Conservation (phyloP, 2,888 invertebrate species). For the Eupithecia subumbrata region DNA sequence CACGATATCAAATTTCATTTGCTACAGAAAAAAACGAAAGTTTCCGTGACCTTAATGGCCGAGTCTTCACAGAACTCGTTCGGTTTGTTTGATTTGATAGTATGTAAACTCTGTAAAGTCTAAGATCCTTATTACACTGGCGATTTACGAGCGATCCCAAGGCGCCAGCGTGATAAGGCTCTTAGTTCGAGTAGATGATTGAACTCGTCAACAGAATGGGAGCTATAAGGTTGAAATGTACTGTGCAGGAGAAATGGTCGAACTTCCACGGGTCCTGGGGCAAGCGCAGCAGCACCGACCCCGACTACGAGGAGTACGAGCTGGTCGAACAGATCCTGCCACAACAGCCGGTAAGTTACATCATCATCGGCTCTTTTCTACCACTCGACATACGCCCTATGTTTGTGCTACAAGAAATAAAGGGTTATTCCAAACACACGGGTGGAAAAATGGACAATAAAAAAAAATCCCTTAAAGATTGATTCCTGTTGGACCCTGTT, state of each 20-base stretch:
- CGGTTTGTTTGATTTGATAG: too few relatives aligned
- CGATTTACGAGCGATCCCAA: too few relatives aligned
- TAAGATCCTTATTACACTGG: background rate
- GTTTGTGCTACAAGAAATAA: background rate
- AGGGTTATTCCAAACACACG: too few relatives aligned
- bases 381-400: background rate
- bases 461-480: too few relatives aligned
- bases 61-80: too few relatives aligned
- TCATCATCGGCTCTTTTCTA: background rate
- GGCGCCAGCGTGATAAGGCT: too few relatives aligned
- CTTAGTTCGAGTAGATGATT: too few relatives aligned
- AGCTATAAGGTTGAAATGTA: background rate
- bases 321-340: constrained; percentile 67
- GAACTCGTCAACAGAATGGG: background rate
- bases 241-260: constrained; percentile 85
- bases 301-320: constrained; percentile 76
- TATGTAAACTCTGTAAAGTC: background rate
- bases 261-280: constrained; percentile 89
- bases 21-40: too few relatives aligned
- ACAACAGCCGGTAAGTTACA: constrained; percentile 59
- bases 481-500: background rate
- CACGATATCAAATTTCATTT: background rate
- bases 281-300: constrained; percentile 78
- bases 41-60: background rate
- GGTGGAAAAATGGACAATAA: too few relatives aligned